A percentile compares a stretch with the other conserved stretches of the same genome.
These are phyloP conservation scores for Ondatra zibethicus DNA, from an alignment of 2,113 vertebrate genomes.

Conservation along the genomic window DNA sequence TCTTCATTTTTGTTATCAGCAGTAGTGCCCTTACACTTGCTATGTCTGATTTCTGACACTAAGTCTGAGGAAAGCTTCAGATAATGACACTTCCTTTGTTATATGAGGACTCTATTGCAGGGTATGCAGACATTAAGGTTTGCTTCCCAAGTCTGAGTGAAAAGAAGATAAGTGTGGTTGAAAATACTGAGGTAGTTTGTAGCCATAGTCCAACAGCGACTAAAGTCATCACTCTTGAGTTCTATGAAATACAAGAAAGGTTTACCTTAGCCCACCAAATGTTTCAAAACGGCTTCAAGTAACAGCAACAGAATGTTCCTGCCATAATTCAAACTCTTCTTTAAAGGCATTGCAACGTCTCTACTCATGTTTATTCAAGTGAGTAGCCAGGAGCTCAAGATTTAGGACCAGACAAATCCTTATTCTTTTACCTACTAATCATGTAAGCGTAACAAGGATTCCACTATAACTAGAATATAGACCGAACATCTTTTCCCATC, in stretches of 20 bases:
- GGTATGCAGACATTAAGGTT: neutral
- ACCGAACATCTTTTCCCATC: neutral
- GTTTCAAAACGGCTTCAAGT: conserved; percentile 33
- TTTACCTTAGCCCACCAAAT: neutral
- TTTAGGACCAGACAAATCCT: neutral
- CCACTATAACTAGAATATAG: neutral
- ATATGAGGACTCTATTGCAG: neutral
- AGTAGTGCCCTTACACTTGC: neutral
- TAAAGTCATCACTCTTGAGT: neutral
- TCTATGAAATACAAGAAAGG: neutral
- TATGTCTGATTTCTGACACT: conserved; percentile 50
- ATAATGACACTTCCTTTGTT: neutral
- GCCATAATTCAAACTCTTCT: neutral
- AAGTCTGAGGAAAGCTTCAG: neutral
- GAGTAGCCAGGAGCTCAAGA: neutral
- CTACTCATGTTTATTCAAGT: neutral
- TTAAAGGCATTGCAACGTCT: neutral
- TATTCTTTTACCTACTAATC: neutral
- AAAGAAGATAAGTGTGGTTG: conserved; percentile 16
- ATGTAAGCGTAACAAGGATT: neutral
- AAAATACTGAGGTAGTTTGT: neutral
- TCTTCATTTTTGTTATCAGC: conserved; percentile 73
- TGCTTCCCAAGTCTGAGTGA: neutral
- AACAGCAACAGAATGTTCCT: neutral
- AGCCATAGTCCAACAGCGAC: neutral